Conservation (phyloP, 2,888 invertebrate genomes). For the Petrolisthes manimaculis region DNA sequence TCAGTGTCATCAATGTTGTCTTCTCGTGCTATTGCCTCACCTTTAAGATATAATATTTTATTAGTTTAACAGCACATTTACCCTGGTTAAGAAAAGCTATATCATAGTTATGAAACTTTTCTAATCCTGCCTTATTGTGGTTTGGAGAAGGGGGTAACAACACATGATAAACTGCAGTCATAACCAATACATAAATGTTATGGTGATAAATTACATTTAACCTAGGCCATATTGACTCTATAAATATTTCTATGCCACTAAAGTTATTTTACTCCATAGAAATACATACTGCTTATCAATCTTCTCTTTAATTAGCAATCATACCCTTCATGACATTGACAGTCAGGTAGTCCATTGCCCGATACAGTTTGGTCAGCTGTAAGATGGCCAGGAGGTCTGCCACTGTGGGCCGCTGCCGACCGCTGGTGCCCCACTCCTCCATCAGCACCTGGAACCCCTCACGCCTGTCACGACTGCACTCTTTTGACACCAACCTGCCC, state of each 20-base stretch:
- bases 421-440: slow-evolving; percentile 66
- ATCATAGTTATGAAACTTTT: no score
- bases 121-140: no score
- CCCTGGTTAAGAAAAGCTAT: no score
- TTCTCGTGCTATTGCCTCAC: slow-evolving; percentile 30
- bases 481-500: slow-evolving; percentile 43
- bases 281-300: not conserved
- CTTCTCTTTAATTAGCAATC: not conserved
- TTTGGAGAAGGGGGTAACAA: no score
- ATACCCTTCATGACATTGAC: slow-evolving; percentile 60
- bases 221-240: not conserved
- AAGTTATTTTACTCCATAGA: not conserved
- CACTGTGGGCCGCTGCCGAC: slow-evolving; percentile 55
- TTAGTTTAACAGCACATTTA: no score
- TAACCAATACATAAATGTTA: no score
- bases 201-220: no score
- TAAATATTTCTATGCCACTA: not conserved
- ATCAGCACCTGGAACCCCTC: slow-evolving; percentile 54
- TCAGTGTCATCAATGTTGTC: slow-evolving; percentile 13
- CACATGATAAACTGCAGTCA: no score
- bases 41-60: not conserved
- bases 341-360: slow-evolving; percentile 61
- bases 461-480: slow-evolving; percentile 41
- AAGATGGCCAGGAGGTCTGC: slow-evolving; percentile 57
- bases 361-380: slow-evolving; percentile 46